Conservation (phyloP, 1,140 invertebrate genomes). For the Pissodes strobi region DNA sequence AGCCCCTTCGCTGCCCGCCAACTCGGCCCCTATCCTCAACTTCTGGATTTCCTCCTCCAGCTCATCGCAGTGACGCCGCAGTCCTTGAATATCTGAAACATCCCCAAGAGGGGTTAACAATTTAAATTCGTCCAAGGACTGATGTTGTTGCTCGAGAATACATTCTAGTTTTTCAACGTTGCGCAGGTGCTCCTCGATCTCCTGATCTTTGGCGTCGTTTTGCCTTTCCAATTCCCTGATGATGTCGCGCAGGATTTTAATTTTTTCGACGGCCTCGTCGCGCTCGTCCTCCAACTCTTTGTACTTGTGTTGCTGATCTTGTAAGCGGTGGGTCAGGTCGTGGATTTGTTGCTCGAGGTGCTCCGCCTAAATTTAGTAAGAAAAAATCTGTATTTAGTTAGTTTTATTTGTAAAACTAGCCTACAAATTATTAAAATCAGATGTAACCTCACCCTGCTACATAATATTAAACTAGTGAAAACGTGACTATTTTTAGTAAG, state of each 20-base stretch:
- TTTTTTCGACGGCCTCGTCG: conserved; percentile 72
- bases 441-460: too few species aligned
- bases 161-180: conserved; percentile 52
- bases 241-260: conserved; percentile 72
- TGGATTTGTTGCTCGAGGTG: conserved; percentile 70
- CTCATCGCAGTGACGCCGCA: conserved; percentile 59
- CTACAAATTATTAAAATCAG: too few species aligned
- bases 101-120: conserved; percentile 47
- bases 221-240: conserved; percentile 75
- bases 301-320: conserved; percentile 63
- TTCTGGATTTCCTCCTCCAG: conserved; percentile 65
- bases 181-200: conserved; percentile 54
- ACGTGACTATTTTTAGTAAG: too few species aligned
- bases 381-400: too few species aligned
- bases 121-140: conserved; percentile 28
- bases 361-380: conserved; percentile 71
- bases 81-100: conserved; percentile 58
- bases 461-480: too few species aligned
- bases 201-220: conserved; percentile 63
- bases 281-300: conserved; percentile 67
- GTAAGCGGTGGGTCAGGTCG: conserved; percentile 66
- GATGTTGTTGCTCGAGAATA: conserved; percentile 59
- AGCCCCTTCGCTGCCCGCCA: conserved; percentile 60
- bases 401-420: too few species aligned
- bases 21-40: conserved; percentile 61